Evolutionary conservation across 2,113 vertebrate species (phyloP), one percentile per base, ranked within the genome.

Genomic region (Emydura subglobosa): DNA sequence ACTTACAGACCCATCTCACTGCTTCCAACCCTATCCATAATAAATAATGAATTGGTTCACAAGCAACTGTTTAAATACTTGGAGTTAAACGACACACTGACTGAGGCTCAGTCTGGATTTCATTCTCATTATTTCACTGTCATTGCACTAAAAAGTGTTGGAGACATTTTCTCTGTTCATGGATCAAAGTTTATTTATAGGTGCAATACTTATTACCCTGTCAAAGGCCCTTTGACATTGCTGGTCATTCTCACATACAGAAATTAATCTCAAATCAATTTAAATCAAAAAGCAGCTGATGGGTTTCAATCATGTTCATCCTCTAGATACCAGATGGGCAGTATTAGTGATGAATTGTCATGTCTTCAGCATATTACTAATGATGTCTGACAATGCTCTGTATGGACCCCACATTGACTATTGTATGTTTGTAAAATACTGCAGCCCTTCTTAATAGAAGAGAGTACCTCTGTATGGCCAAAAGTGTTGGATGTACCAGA

Each of bases 31-130:
- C 91, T 90, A 85, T 94, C 93, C 94, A 79, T 95, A 92, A 95
- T 91, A 95, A 96, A 95, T 97, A 97, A 96, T 94, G 93, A 96
- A 96, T 97, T 97, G 95, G 93, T 97, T 96, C 96, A 93, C 94
- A 97, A 97, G 94, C 90, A 90, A 95, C 94, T 96, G 94, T 95
- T 95, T 97, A 96, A 96, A 95, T 90, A 93, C 95, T 97, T 95
- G 81, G 86, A 97, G 93, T 97, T 93, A 94, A 96, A 94, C 91
- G 93, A 84, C 90, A 95, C 89, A 89, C 96, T 96, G 95, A 94
- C 90, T 94, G 81, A 84, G 93, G 92, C 94, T 98, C 95, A 91
- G 82, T 80, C 95, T 95, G 92, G 93, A 92, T 96, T 97, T 96
- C 14, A 76, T 96, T 96, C 92, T 95, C 89, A 49, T 95, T 89